A percentile compares a stretch with the other conserved stretches of the same genome.
phyloP scores from a whole-genome alignment of 2,797 vertebrate genomes.

The Menidia menidia region DNA sequence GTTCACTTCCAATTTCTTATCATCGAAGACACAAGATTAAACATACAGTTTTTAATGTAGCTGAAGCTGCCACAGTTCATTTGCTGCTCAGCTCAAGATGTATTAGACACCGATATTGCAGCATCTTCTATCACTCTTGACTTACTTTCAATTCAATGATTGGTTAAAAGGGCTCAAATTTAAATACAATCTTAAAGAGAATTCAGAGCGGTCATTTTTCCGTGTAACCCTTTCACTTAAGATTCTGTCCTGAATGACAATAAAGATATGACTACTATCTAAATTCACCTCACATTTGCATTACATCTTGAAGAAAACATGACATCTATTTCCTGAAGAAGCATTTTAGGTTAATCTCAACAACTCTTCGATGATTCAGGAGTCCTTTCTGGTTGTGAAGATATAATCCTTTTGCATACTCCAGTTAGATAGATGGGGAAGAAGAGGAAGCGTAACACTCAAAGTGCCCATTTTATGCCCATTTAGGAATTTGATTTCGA shows the following conservation, averaged over 20 bases:
- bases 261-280: slow-evolving; percentile 6
- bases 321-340: neutral
- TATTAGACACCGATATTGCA: neutral
- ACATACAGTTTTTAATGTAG: neutral
- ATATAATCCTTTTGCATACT: slow-evolving; percentile 9
- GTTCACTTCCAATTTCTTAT: neutral
- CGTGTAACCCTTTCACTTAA: neutral
- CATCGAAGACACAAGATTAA: neutral
- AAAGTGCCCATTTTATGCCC: neutral
- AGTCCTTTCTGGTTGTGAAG: neutral
- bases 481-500: neutral
- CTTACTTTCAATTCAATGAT: slow-evolving; percentile 15
- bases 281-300: slow-evolving; percentile 18
- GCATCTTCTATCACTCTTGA: slow-evolving; percentile 6
- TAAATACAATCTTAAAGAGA: neutral
- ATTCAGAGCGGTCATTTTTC: neutral
- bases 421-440: neutral
- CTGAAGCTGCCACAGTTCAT: neutral
- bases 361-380: slow-evolving; percentile 7
- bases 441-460: neutral
- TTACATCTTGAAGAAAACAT: too few relatives aligned
- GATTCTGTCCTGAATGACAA: neutral
- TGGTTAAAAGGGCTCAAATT: neutral
- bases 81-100: slow-evolving; percentile 14
- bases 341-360: slow-evolving; percentile 3